Base-by-base conservation (phyloP, 2,888 invertebrate species). In the Dioctria rufipes region DNA sequence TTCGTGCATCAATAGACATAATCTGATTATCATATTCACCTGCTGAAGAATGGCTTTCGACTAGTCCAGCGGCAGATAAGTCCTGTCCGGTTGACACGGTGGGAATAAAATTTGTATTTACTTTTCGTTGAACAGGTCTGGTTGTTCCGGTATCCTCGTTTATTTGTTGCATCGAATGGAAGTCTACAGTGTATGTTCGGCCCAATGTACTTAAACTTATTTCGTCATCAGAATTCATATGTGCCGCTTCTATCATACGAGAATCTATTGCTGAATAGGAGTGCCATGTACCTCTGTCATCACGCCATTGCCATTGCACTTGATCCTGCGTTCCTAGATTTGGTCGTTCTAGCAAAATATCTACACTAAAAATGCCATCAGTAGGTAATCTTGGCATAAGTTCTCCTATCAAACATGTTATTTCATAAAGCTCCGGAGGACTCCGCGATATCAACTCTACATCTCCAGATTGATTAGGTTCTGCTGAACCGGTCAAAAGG, bases 131-230 rank as follows among this genome's bases (percentile, higher is more conserved):
- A 83, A 99, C 96, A 60, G 96, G 95, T 66, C 98, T 91, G 51
- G 97, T 95, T 43, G 97, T 97, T 82, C 98, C 98, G 0, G 98
- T 97, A 89, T 98, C 98, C 91, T 99, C 98, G 89, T 98, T 99
- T 84, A 98, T 96, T 91, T 99, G 98, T 89, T 98, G 98, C 98
- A 98, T 97, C 85, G 97, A 95, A 87, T 96, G 95, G 87, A 99
- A 95, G 91, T 99, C 98, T 84, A 99, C 95, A 0, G 98, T 97
- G 90, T 98, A 98, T 3, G 97, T 97, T 85, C 97, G 93, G 77
- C 98, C 98, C 87, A 97, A 92, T 78, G 97, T 96, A 81, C 95
- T 95, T 84, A 99, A 92, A 87, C 95, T 96, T 85, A 98, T 96
- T 90, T 98, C 98, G 88, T 98, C 98, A 88, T 98, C 98, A 51